Evolutionary conservation across 1,140 invertebrate genomes (phyloP).

Genomic region (Atta texana): DNA sequence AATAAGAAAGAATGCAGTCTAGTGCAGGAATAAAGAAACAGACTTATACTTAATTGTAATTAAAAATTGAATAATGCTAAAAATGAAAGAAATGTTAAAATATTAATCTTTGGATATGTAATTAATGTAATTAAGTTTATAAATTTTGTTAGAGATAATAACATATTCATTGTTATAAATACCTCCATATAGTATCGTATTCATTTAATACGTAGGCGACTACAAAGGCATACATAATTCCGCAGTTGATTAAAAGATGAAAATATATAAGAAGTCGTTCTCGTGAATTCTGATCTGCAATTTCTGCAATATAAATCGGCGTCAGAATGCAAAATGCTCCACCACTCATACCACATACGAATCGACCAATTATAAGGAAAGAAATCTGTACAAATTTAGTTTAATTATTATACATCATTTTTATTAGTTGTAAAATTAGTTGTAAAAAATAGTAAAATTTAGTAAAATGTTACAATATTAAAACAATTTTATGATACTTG

Average conservation of each 20-base stretch:
- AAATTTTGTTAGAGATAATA: neutral
- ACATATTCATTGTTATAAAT: neutral
- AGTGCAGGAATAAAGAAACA: too few species aligned
- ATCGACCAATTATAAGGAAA: constrained; percentile 89
- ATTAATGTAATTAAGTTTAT: neutral
- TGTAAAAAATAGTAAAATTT: neutral
- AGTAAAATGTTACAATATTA: neutral
- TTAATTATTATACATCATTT: neutral
- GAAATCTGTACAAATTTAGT: constrained; percentile 65
- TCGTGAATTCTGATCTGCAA: constrained; percentile 91
- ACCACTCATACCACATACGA: constrained; percentile 90
- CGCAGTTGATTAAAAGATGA: constrained; percentile 91
- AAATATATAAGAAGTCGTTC: constrained; percentile 91
- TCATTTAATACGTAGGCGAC: constrained; percentile 88
- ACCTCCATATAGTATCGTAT: constrained; percentile 85
- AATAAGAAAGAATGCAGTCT: too few species aligned
- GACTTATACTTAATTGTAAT: neutral
- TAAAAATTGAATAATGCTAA: neutral
- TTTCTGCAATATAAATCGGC: constrained; percentile 93
- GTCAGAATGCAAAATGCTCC: constrained; percentile 90
- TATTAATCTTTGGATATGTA: neutral
- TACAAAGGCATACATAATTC: constrained; percentile 90
- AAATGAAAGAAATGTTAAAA: neutral
- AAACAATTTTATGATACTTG: neutral
- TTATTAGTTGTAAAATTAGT: neutral